phyloP scores from a whole-genome alignment of 2,113 vertebrate species.

The Nematolebias whitei region DNA sequence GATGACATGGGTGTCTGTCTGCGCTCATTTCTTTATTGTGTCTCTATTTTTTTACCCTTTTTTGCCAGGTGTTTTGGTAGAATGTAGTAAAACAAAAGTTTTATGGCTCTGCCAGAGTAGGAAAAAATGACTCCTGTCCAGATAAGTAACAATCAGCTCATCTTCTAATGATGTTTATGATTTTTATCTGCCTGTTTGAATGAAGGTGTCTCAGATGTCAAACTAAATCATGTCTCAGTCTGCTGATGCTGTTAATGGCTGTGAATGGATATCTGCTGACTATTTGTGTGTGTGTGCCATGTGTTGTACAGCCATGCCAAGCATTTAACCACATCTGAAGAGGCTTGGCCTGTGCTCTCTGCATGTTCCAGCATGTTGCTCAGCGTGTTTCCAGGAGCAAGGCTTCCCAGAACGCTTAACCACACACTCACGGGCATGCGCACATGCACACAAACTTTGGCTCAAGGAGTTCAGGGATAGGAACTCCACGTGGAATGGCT shows the following conservation, averaged over 20 bases:
- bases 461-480: conserved; percentile 45
- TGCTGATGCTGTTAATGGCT: conserved; percentile 29
- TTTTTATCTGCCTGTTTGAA: neutral
- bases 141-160: conserved; percentile 17
- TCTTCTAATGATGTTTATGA: conserved; percentile 18
- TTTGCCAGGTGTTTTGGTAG: conserved; percentile 34
- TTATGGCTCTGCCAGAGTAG: conserved; percentile 32
- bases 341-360: conserved; percentile 50
- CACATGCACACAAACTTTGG: conserved; percentile 40
- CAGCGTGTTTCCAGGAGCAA: conserved; percentile 69
- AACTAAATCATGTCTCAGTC: conserved; percentile 30
- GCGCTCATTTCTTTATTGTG: conserved; percentile 18
- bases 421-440: conserved; percentile 25
- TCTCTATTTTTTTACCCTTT: conserved; percentile 4
- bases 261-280: neutral
- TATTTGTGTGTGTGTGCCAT: conserved; percentile 8
- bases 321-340: conserved; percentile 69
- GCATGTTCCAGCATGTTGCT: conserved; percentile 72
- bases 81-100: conserved; percentile 30
- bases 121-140: conserved; percentile 39
- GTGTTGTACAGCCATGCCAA: conserved; percentile 43
- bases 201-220: conserved; percentile 23
- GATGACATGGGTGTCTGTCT: conserved; percentile 33
- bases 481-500: conserved; percentile 58
- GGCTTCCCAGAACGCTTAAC: conserved; percentile 75